phyloP scores from a whole-genome alignment of 2,888 invertebrate species.

The Archaeoteleia sp. region DNA sequence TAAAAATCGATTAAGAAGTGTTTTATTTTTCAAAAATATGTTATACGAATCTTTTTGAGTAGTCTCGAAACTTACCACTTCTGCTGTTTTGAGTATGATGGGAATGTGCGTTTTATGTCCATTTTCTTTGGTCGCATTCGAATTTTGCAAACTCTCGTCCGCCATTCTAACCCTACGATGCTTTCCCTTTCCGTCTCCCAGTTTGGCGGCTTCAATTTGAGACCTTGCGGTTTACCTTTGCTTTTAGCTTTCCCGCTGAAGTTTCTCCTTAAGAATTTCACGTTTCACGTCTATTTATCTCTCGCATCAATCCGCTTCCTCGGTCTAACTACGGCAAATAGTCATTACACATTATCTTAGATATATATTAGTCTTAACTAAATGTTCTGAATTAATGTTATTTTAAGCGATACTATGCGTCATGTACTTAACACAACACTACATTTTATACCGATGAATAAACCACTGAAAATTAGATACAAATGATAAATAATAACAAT shows the following conservation, averaged over 20 bases:
- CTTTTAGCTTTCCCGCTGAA: constrained; percentile 42
- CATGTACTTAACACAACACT: no score
- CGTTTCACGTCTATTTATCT: constrained; percentile 37
- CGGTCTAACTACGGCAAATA: constrained; percentile 8
- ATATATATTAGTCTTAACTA: no score
- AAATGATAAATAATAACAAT: no score
- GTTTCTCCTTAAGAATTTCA: constrained; percentile 47
- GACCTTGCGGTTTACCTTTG: constrained; percentile 8
- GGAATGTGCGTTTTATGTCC: constrained; percentile 76
- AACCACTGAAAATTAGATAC: no score
- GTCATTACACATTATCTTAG: background rate
- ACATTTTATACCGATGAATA: no score
- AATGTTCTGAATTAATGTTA: no score
- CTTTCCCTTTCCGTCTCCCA: constrained; percentile 73
- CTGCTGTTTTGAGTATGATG: constrained; percentile 78
- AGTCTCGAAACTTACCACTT: constrained; percentile 77
- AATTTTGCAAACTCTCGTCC: constrained; percentile 77
- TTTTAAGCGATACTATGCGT: no score
- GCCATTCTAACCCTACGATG: constrained; percentile 79
- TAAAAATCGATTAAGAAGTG: constrained; percentile 52
- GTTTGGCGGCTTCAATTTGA: constrained; percentile 62
- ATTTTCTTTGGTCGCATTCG: constrained; percentile 77
- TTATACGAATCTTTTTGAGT: constrained; percentile 1
- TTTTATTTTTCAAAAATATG: background rate
- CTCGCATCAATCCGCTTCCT: constrained; percentile 12